These are phyloP conservation scores for Tetrax tetrax DNA, from an alignment of 2,113 vertebrate species.

Conservation along the genomic window DNA sequence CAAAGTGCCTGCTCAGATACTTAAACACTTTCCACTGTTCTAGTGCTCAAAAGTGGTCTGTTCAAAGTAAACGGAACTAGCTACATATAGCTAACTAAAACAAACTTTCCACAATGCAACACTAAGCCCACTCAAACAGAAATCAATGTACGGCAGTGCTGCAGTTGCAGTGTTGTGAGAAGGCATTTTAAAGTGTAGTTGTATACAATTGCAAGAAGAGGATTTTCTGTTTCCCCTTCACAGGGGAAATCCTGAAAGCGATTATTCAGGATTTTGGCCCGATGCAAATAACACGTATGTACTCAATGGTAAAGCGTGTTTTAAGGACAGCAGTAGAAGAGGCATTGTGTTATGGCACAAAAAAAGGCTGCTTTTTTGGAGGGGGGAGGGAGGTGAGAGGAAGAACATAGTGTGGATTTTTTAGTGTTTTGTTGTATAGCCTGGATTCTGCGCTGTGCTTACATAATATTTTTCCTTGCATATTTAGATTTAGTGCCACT, in stretches of 20 bases:
- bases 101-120: background rate
- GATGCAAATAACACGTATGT: background rate
- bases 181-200: background rate
- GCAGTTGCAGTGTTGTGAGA: background rate
- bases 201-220: background rate
- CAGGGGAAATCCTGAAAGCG: background rate
- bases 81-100: background rate
- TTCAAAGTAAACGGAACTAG: slow-evolving; percentile 25
- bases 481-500: background rate
- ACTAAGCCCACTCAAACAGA: background rate
- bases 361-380: background rate
- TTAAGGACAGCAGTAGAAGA: background rate
- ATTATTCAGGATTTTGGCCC: background rate
- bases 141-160: background rate
- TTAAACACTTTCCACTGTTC: slow-evolving; percentile 3
- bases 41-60: background rate
- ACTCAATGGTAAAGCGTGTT: background rate
- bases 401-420: background rate
- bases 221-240: background rate
- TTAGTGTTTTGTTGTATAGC: background rate
- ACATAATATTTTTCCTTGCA: background rate
- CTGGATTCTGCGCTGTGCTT: background rate
- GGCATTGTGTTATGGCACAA: background rate
- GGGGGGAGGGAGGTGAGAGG: background rate
- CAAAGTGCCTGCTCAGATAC: slow-evolving; percentile 18